phyloP scores from a whole-genome alignment of 2,113 vertebrate species.

The Alces alces region DNA sequence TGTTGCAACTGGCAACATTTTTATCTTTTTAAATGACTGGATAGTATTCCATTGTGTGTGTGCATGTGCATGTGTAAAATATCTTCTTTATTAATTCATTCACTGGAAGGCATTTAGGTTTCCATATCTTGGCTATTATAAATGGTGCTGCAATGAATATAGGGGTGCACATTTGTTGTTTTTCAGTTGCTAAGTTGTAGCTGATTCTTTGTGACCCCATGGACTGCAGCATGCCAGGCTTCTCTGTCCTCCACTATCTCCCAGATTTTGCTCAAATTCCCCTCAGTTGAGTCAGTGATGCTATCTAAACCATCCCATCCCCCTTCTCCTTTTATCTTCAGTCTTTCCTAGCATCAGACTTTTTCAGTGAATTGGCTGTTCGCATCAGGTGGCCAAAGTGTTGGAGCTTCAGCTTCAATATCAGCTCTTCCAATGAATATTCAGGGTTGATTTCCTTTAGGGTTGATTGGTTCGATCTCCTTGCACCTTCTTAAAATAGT shows the following conservation, averaged over 20 bases:
- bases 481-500: neutral
- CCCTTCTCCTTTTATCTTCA: neutral
- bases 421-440: neutral
- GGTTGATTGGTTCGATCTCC: neutral
- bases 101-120: neutral
- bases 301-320: neutral
- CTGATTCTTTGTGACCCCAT: neutral
- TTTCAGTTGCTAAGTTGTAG: neutral
- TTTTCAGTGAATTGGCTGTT: neutral
- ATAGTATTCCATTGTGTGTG: neutral
- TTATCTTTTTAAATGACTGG: neutral
- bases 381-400: neutral
- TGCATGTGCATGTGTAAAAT: fast-evolving
- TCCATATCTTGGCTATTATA: neutral
- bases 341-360: neutral
- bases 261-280: neutral
- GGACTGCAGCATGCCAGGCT: neutral
- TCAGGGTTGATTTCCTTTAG: neutral
- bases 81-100: neutral
- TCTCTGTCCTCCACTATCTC: neutral
- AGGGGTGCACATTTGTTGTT: neutral
- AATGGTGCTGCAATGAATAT: neutral
- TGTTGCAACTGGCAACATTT: neutral
- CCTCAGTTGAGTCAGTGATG: neutral
- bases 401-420: neutral